Evolutionary conservation across 1,140 invertebrate genomes (phyloP).

Genomic region (Chironomus striatipennis): DNA sequence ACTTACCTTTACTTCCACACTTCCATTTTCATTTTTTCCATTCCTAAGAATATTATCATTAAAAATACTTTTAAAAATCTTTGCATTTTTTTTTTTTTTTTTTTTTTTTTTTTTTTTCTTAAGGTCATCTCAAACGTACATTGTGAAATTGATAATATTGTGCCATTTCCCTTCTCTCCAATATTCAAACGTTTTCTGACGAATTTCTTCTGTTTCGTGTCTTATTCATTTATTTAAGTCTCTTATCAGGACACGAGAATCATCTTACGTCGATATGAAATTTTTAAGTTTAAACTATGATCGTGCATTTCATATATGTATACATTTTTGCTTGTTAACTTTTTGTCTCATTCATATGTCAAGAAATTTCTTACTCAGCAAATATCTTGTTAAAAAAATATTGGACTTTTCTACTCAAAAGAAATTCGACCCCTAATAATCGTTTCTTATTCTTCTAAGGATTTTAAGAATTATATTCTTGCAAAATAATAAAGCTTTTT

Average conservation of each 20-base stretch:
- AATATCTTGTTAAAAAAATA: too few relatives aligned
- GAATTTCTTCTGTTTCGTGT: not conserved
- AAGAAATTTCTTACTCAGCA: too few relatives aligned
- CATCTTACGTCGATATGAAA: too few relatives aligned
- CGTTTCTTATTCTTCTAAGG: too few relatives aligned
- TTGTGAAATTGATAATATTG: constrained; percentile 8
- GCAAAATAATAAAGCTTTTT: too few relatives aligned
- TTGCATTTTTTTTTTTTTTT: not conserved
- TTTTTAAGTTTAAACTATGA: too few relatives aligned
- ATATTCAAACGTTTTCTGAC: not conserved
- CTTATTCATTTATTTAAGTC: constrained; percentile 2
- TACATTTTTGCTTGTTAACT: too few relatives aligned
- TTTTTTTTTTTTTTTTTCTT: not conserved
- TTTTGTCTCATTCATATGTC: too few relatives aligned
- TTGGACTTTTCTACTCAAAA: too few relatives aligned
- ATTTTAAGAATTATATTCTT: too few relatives aligned
- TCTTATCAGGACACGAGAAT: not conserved
- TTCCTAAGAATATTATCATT: constrained; percentile 14
- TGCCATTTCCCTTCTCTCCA: constrained; percentile 2
- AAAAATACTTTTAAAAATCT: constrained; percentile 7
- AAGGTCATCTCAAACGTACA: not conserved
- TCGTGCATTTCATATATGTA: too few relatives aligned
- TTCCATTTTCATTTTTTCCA: not conserved
- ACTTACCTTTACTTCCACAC: not conserved
- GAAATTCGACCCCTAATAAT: too few relatives aligned